Evolutionary conservation across 2,113 vertebrate genomes (phyloP).

Genomic region (Zosterops pallidus): DNA sequence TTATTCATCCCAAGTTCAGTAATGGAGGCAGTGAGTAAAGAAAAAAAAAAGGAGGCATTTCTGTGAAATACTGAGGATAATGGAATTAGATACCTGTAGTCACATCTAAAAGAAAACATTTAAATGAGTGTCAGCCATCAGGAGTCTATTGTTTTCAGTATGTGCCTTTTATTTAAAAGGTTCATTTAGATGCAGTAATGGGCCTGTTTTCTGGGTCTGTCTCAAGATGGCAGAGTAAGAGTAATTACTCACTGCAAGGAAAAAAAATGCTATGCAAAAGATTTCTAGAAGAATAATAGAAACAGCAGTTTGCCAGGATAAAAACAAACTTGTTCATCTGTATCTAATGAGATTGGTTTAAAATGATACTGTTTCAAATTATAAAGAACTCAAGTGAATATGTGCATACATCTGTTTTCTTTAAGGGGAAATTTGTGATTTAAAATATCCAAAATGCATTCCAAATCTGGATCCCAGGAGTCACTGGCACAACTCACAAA

Average conservation of each 20-base stretch:
- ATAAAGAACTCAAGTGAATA: slow-evolving; percentile 47
- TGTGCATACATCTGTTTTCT: slow-evolving; percentile 34
- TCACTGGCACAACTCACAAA: background rate
- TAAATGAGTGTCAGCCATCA: slow-evolving; percentile 41
- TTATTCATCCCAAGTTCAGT: background rate
- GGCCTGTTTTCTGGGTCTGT: slow-evolving; percentile 24
- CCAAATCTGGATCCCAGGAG: slow-evolving; percentile 24
- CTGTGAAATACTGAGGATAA: slow-evolving; percentile 19
- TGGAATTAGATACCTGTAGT: slow-evolving; percentile 25
- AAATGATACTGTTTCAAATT: slow-evolving; percentile 46
- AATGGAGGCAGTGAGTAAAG: background rate
- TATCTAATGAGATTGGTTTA: slow-evolving; percentile 56
- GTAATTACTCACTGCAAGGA: slow-evolving; percentile 44
- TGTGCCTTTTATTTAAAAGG: slow-evolving; percentile 5
- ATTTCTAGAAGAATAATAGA: slow-evolving; percentile 45
- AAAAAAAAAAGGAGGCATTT: background rate
- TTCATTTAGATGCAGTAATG: slow-evolving; percentile 38
- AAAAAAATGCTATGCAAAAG: slow-evolving; percentile 28
- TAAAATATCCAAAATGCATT: slow-evolving; percentile 53
- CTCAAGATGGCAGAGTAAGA: slow-evolving; percentile 54
- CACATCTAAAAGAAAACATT: background rate
- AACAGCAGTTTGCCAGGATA: slow-evolving; percentile 19
- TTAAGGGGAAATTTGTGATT: slow-evolving; percentile 44
- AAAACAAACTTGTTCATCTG: slow-evolving; percentile 55
- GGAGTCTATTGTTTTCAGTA: background rate